These are phyloP conservation scores for Botrylloides violaceus DNA, from an alignment of 23 tunicate species.

Conservation along the genomic window DNA sequence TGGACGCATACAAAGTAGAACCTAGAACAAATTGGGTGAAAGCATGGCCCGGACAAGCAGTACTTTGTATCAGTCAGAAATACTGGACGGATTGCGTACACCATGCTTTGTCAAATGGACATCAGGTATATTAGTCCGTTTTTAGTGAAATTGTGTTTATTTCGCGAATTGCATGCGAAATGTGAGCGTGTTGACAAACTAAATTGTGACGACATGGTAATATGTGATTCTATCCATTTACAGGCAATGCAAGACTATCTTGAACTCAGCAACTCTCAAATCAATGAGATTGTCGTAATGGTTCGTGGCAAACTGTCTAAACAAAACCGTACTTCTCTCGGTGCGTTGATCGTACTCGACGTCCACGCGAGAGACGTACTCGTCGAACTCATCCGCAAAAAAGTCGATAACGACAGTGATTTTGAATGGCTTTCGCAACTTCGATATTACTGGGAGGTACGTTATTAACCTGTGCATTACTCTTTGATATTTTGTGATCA, in stretches of 20 bases:
- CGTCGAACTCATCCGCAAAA: constrained; percentile 56
- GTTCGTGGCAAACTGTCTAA: constrained; percentile 94
- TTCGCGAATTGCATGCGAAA: too few species aligned
- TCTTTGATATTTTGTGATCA: neutral
- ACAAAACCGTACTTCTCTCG: constrained; percentile 93
- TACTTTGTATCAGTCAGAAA: constrained; percentile 91
- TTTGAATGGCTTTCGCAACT: constrained; percentile 96
- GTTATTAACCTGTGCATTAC: too few species aligned
- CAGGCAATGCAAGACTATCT: constrained; percentile 94
- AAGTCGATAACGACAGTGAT: constrained; percentile 65
- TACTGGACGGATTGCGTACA: constrained; percentile 95
- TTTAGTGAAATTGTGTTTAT: too few species aligned
- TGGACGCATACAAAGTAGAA: constrained; percentile 85
- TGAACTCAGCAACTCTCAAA: constrained; percentile 70
- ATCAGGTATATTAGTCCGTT: constrained; percentile 41
- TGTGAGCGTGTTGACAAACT: too few species aligned
- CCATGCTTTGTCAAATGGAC: constrained; percentile 69
- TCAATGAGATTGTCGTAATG: constrained; percentile 86
- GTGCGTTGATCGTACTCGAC: constrained; percentile 88
- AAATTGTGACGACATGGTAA: too few species aligned
- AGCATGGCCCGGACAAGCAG: constrained; percentile 99
- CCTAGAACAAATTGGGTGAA: constrained; percentile 94
- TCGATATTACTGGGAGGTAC: constrained; percentile 97
- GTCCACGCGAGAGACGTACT: constrained; percentile 98
- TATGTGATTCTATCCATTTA: constrained; percentile 6